Conservation (phyloP, 2,113 vertebrate genomes). For the Sporophila hypoxantha region DNA sequence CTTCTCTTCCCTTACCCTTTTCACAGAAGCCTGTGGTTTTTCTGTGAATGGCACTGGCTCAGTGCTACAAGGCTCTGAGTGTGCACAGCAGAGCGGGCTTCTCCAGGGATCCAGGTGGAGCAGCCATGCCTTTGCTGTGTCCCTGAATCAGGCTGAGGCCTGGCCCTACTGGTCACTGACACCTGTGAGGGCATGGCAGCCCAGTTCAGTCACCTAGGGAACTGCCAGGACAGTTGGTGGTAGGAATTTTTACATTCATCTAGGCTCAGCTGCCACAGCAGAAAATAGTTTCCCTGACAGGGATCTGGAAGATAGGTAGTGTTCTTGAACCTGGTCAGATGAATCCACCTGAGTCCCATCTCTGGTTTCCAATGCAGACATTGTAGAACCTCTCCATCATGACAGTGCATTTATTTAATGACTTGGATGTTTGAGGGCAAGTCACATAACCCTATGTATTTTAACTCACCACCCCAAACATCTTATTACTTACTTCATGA, state of each 20-base stretch:
- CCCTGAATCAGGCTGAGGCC: neutral
- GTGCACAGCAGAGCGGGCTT: neutral
- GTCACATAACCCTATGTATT: neutral
- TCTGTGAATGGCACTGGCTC: neutral
- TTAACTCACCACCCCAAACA: neutral
- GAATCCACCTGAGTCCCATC: neutral
- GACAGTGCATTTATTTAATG: neutral
- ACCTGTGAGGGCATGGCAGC: neutral
- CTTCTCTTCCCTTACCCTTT: neutral
- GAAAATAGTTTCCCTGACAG: neutral
- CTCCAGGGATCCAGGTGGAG: neutral
- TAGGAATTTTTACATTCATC: neutral
- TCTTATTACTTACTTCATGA: neutral
- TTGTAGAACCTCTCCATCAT: neutral
- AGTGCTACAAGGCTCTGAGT: accelerated
- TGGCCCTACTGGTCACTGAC: neutral
- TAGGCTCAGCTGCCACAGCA: neutral
- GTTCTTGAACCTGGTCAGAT: neutral
- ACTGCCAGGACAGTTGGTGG: neutral
- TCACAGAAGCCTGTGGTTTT: neutral
- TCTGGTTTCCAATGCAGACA: neutral
- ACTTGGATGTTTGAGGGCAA: neutral
- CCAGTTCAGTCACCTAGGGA: neutral
- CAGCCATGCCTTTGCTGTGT: neutral
- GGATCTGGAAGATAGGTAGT: neutral